Conservation (phyloP, 2,797 vertebrate genomes). For the Pelodytes ibericus region DNA sequence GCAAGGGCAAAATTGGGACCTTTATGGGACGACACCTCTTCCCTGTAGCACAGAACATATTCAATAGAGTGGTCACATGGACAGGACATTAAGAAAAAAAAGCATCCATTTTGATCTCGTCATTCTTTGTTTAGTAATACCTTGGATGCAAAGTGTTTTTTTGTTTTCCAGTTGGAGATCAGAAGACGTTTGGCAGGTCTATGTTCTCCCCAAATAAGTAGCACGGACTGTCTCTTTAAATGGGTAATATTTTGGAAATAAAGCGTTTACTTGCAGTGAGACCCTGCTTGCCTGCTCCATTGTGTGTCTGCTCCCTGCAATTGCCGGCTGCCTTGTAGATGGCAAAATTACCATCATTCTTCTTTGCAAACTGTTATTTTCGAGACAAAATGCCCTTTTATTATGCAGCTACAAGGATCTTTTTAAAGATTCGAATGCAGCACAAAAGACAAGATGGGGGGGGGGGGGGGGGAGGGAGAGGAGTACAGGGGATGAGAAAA, state of each 20-base stretch:
- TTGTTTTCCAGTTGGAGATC: neutral
- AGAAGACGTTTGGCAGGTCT: neutral
- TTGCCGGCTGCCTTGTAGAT: slow-evolving; percentile 4
- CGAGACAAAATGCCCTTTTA: slow-evolving; percentile 18
- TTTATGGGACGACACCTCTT: too few species aligned
- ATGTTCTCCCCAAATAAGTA: neutral
- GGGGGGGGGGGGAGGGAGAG: too few species aligned
- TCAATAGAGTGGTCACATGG: too few species aligned
- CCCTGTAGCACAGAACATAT: too few species aligned
- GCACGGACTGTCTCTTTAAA: neutral
- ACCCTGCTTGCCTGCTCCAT: neutral
- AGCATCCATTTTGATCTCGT: too few species aligned
- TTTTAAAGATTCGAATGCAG: neutral
- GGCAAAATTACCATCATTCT: slow-evolving; percentile 12
- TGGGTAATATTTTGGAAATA: neutral
- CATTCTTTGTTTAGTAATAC: too few species aligned
- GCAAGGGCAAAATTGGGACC: too few species aligned
- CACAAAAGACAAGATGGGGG: neutral
- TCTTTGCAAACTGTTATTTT: neutral
- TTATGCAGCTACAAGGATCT: neutral
- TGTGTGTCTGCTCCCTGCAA: neutral
- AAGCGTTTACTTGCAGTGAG: neutral
- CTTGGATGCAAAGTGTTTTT: too few species aligned
- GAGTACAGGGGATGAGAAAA: too few species aligned
- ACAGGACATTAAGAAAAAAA: too few species aligned